Conservation (phyloP, 2,888 invertebrate species). For the Phania funesta region DNA sequence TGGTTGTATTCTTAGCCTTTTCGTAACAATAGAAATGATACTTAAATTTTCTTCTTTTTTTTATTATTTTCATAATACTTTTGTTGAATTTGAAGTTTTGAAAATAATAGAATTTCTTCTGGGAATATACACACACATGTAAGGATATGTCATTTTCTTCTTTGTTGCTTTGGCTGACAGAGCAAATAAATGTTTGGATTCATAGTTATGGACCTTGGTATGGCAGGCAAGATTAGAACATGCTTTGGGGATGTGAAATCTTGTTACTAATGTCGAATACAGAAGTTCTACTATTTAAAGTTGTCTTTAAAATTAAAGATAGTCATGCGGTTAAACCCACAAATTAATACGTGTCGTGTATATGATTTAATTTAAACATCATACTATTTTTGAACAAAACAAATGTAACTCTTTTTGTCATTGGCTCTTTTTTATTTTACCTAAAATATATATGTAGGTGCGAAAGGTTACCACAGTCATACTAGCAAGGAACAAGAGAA, state of each 20-base stretch:
- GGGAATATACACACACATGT: conserved; percentile 22
- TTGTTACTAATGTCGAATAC: too few relatives aligned
- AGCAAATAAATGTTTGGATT: conserved; percentile 33
- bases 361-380: too few relatives aligned
- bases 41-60: conserved; percentile 2
- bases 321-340: too few relatives aligned
- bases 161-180: conserved; percentile 25
- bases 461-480: too few relatives aligned
- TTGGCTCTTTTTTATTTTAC: too few relatives aligned
- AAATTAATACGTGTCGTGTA: too few relatives aligned
- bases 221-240: not conserved
- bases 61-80: conserved; percentile 13
- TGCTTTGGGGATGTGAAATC: not conserved
- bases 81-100: conserved; percentile 34
- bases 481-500: too few relatives aligned
- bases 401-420: too few relatives aligned
- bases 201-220: conserved; percentile 9
- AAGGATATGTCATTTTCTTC: conserved; percentile 21
- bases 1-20: not conserved
- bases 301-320: too few relatives aligned
- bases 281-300: too few relatives aligned
- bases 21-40: conserved; percentile 31
- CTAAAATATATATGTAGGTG: too few relatives aligned
- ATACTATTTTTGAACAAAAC: too few relatives aligned
- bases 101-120: conserved; percentile 48